phyloP scores from a whole-genome alignment of 2,113 vertebrate genomes.

The Crocuta crocuta region DNA sequence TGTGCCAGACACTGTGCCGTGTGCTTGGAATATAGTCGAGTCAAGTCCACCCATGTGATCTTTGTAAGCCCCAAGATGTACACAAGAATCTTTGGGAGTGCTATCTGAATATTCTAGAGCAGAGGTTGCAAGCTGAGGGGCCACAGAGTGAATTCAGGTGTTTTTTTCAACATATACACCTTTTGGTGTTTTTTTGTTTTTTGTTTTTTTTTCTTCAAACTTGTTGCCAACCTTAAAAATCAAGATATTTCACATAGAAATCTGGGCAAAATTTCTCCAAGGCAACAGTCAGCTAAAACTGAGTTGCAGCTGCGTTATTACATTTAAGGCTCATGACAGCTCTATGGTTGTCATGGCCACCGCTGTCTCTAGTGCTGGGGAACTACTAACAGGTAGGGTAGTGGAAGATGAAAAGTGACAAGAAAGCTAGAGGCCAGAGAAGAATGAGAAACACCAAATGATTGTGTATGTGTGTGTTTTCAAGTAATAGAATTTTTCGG shows the following conservation, averaged over 20 bases:
- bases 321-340: neutral
- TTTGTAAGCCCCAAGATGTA: neutral
- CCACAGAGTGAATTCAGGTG: neutral
- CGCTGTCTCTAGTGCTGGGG: neutral
- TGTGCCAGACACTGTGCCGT: neutral
- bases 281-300: neutral
- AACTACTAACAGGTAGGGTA: neutral
- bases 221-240: neutral
- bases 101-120: neutral
- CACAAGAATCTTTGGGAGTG: neutral
- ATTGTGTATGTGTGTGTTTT: neutral
- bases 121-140: neutral
- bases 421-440: neutral
- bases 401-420: neutral
- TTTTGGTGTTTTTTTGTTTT: too few species aligned
- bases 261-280: neutral
- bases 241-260: conserved; percentile 13
- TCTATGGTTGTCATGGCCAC: neutral
- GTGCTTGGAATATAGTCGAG: neutral
- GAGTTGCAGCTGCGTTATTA: neutral
- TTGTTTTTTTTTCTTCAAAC: neutral
- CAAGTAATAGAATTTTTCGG: neutral
- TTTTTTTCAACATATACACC: neutral
- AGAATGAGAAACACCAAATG: neutral
- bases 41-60: neutral